These are phyloP conservation scores for Oppia nitens DNA, from an alignment of 1,140 invertebrate species.

Conservation along the genomic window DNA sequence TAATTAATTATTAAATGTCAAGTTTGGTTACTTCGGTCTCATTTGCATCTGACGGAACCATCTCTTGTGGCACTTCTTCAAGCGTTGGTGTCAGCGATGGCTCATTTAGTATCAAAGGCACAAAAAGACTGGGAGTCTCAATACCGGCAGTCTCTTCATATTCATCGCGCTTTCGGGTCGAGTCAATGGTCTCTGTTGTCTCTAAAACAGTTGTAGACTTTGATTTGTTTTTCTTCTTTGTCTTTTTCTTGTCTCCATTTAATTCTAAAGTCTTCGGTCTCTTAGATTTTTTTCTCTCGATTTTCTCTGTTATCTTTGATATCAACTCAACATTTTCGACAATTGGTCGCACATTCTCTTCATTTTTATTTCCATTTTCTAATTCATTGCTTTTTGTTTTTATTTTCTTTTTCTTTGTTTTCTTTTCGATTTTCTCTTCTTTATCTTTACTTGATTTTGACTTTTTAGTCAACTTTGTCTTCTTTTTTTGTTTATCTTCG, in stretches of 20 bases:
- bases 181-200: background rate
- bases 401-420: background rate
- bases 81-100: no score
- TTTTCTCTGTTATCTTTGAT: no score
- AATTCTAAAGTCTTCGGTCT: background rate
- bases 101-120: no score
- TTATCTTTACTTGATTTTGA: background rate
- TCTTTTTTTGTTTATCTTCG: background rate
- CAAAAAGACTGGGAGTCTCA: constrained; percentile 8
- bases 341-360: no score
- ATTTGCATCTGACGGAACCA: no score
- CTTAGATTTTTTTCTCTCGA: background rate
- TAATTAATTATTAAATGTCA: no score
- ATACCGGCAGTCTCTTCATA: constrained; percentile 12
- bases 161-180: constrained; percentile 2
- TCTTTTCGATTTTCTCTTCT: background rate
- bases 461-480: background rate
- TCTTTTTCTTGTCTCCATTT: background rate
- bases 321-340: no score
- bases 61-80: no score
- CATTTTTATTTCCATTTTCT: background rate
- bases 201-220: background rate
- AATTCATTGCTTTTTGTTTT: background rate
- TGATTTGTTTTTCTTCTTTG: constrained; percentile 3
- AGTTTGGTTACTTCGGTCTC: no score